Evolutionary conservation across 2,113 vertebrate species (phyloP), one percentile per base, ranked within the genome.

Genomic region (Sturnira hondurensis): DNA sequence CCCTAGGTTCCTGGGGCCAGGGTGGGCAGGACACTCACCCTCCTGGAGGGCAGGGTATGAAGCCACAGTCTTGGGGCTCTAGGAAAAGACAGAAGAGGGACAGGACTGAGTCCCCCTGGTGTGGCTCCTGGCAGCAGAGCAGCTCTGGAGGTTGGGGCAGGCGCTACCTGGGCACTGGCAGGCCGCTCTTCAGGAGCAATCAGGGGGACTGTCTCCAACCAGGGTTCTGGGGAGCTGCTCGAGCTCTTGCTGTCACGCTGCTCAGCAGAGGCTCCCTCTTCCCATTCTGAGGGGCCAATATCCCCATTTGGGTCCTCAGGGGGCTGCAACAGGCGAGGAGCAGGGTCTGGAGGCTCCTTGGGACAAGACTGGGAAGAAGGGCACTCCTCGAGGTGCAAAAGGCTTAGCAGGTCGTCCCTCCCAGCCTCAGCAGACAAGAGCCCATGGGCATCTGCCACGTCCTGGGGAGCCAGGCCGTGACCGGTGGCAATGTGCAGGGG

Each of bases 351-450:
- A 54, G 98, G 74, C 6, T 83, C 38, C 0, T 93, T 2, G 4
- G 97, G 92, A 0, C 43, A 85, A 16, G 90, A 22, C 33, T 97
- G 96, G 0, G 82, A 87, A 65, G 95, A 17, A 0, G 96, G 94
- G 20, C 84, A 93, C 15, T 98, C 98, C 43, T 99, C 98, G 0
- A 95, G 98, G 92, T 98, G 98, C 95, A 99, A 97, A 58, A 99
- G 98, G 41, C 97, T 98, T 58, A 99, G 97, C 92, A 99, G 80
- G 92, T 99, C 99, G 45, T 98, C 98, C 3, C 98, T 98, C 86
- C 98, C 98, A 0, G 97, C 98, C 76, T 99, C 99, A 0, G 99
- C 98, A 0, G 99, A 99, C 41, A 99, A 98, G 73, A 99, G 98
- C 2, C 99, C 99, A 0, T 98, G 98, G 68, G 97, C 98, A 17